Base-by-base conservation (phyloP, 2,113 vertebrate genomes). In the Nipponia nippon region DNA sequence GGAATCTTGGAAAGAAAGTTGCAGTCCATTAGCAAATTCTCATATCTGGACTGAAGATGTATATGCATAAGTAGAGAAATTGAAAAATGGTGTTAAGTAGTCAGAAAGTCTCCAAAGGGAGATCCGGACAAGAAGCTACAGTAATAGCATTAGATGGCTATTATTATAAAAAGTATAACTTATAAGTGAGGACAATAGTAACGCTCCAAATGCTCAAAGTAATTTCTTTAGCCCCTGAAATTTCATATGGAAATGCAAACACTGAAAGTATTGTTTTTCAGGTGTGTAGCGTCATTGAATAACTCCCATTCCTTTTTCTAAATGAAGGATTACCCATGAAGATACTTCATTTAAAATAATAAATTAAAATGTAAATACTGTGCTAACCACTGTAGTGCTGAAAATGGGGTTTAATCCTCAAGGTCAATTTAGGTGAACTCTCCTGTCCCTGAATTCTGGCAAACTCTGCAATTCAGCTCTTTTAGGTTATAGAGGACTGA, bases 81-180 rank as follows among this genome's bases (percentile, higher is more conserved):
- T 98, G 98, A 98, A 98, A 98, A 98, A 89, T 95, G 81, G 72
- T 97, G 97, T 97, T 98, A 98, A 98, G 97, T 96, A 97, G 95
- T 97, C 93, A 96, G 93, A 96, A 96, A 92, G 96, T 95, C 97
- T 98, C 97, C 94, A 95, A 98, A 91, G 96, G 88, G 97, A 97
- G 89, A 82, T 87, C 90, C 92, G 93, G 95, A 94, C 97, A 95
- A 90, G 97, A 66, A 93, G 50, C 82, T 89, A 36, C 77, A 77
- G 81, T 91, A 94, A 96, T 79, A 84, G 40, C 81, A 81, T 94
- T 97, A 85, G 97, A 96, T 90, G 65, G 87, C 38, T 69, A 90
- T 83, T 95, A 93, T 93, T 75, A 55, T 90, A 86, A 90, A 95
- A 95, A 65, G 69, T 85, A 70, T 88, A 56, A 16, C 58, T 92